Conservation (phyloP, 2,113 vertebrate species). For the Thryonomys swinderianus region DNA sequence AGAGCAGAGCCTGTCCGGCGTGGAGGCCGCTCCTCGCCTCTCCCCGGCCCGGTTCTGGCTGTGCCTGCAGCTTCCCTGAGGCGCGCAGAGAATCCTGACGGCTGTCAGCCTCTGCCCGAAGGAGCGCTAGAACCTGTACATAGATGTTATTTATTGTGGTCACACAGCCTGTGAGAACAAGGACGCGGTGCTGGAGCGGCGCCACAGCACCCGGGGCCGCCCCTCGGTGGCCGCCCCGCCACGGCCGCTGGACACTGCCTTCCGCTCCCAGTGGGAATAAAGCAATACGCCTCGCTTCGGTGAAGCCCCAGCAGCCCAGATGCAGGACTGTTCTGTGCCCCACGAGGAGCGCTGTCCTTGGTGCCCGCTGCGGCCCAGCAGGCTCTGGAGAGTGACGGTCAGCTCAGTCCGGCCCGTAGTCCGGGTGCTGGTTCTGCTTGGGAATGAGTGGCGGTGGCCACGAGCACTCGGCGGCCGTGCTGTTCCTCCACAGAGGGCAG, state of each 20-base stretch:
- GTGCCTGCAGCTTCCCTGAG: conserved; percentile 73
- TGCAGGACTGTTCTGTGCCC: too few relatives aligned
- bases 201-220: too few relatives aligned
- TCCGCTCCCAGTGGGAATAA: conserved; percentile 21
- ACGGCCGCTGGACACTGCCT: neutral
- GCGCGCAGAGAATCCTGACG: conserved; percentile 65
- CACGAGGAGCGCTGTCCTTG: neutral
- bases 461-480: neutral
- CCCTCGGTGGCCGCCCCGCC: neutral
- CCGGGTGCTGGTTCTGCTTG: neutral
- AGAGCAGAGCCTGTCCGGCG: neutral
- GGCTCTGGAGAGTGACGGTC: too few relatives aligned
- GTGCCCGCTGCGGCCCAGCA: too few relatives aligned
- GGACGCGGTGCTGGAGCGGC: neutral
- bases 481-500: neutral
- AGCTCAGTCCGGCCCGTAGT: neutral
- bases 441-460: neutral
- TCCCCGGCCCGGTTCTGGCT: neutral
- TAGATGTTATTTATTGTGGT: conserved; percentile 84
- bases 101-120: neutral
- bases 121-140: conserved; percentile 78
- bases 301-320: too few relatives aligned
- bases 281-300: conserved; percentile 3
- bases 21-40: neutral
- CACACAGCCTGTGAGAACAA: conserved; percentile 2